Evolutionary conservation across 2,888 invertebrate species (phyloP).

Genomic region (Parthenolecanium corni): DNA sequence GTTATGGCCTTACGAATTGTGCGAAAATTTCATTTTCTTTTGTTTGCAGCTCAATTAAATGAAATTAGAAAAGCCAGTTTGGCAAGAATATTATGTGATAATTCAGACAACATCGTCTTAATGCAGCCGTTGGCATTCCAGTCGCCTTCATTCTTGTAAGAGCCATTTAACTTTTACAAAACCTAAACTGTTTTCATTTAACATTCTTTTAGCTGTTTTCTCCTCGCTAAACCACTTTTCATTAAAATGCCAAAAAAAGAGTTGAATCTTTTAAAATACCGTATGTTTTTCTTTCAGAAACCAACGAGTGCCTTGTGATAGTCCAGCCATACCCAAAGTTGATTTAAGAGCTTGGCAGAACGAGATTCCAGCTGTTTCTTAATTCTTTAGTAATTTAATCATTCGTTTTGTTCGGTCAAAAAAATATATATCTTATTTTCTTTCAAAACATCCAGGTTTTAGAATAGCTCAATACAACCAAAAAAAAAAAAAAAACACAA

Average conservation of each 20-base stretch:
- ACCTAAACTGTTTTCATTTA: neutral
- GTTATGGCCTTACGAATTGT: too few species aligned
- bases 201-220: neutral
- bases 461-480: too few species aligned
- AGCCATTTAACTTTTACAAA: slow-evolving; percentile 12
- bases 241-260: neutral
- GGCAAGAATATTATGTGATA: slow-evolving; percentile 61
- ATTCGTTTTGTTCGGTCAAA: too few species aligned
- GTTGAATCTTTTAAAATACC: neutral
- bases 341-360: slow-evolving; percentile 39
- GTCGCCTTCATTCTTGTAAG: slow-evolving; percentile 39
- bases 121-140: slow-evolving; percentile 40
- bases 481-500: neutral
- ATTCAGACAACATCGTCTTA: slow-evolving; percentile 54
- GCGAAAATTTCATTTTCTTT: neutral
- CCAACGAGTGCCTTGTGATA: slow-evolving; percentile 38
- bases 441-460: too few species aligned
- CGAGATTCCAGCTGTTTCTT: slow-evolving; percentile 33
- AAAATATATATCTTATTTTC: too few species aligned
- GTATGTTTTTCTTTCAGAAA: slow-evolving; percentile 35
- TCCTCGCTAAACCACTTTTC: neutral
- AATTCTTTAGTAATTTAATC: neutral
- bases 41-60: slow-evolving; percentile 49
- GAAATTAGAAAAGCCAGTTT: slow-evolving; percentile 58
- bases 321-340: slow-evolving; percentile 37